phyloP scores from a whole-genome alignment of 2,797 vertebrate species.

The Hippopotamyrus pictus region DNA sequence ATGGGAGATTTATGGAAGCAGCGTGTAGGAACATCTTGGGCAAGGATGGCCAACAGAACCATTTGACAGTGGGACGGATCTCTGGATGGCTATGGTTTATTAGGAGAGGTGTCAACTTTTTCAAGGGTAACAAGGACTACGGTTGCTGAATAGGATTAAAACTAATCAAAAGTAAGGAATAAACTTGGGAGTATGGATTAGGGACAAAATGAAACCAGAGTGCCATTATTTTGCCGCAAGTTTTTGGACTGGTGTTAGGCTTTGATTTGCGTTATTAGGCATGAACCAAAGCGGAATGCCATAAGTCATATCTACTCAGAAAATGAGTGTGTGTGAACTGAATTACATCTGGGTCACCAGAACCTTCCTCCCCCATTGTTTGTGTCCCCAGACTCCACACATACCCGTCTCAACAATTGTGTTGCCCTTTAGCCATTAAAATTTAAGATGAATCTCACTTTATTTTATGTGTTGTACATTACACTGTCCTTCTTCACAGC shows the following conservation, averaged over 20 bases:
- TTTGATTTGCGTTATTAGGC: not conserved
- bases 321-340: not conserved
- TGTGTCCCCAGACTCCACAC: not conserved
- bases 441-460: slow-evolving; percentile 7
- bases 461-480: not conserved
- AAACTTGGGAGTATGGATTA: not conserved
- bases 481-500: not conserved
- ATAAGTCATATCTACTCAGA: not conserved
- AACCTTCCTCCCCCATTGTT: not conserved
- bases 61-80: not conserved
- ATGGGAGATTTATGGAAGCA: not conserved
- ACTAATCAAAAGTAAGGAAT: not conserved
- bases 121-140: not conserved
- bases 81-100: not conserved
- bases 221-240: not conserved
- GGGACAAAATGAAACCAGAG: not conserved
- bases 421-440: not conserved
- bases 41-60: not conserved
- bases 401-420: not conserved
- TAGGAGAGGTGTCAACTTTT: not conserved
- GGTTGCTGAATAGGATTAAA: not conserved
- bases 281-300: not conserved
- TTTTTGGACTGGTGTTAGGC: not conserved
- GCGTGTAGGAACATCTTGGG: not conserved
- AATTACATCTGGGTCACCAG: not conserved